These are phyloP conservation scores for Lampropteryx suffumata DNA, from an alignment of 2,888 invertebrate species.

Conservation along the genomic window DNA sequence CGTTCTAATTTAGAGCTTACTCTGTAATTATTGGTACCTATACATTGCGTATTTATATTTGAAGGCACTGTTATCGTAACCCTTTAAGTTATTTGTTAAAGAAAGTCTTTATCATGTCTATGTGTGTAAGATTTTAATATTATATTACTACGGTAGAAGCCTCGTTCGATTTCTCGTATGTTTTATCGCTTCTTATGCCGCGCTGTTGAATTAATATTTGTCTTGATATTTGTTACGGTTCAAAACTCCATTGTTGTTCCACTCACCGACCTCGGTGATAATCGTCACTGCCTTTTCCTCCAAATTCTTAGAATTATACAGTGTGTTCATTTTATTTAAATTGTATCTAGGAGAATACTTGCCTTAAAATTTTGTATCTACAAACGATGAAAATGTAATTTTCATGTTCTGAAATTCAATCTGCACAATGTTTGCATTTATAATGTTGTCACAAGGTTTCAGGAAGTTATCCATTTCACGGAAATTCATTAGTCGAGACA, in stretches of 20 bases:
- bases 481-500: no score
- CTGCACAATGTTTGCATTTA: slow-evolving; percentile 71
- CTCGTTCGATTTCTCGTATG: slow-evolving; percentile 72
- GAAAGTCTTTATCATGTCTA: slow-evolving; percentile 80
- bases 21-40: slow-evolving; percentile 69
- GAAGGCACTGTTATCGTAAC: slow-evolving; percentile 78
- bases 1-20: slow-evolving; percentile 73
- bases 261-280: slow-evolving; percentile 47
- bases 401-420: slow-evolving; percentile 44
- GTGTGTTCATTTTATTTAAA: slow-evolving; percentile 67
- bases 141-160: slow-evolving; percentile 74
- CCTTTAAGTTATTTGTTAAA: slow-evolving; percentile 80
- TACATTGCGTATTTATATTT: slow-evolving; percentile 71
- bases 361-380: slow-evolving; percentile 52
- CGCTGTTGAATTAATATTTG: slow-evolving; percentile 60
- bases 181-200: slow-evolving; percentile 71
- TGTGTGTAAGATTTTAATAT: slow-evolving; percentile 81
- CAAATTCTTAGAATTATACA: slow-evolving; percentile 51
- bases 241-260: slow-evolving; percentile 53
- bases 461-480: slow-evolving; percentile 4
- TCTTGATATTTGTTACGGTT: slow-evolving; percentile 61
- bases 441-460: slow-evolving; percentile 47
- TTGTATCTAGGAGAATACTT: slow-evolving; percentile 53
- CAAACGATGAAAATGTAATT: slow-evolving; percentile 52
- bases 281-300: slow-evolving; percentile 67